Percentiles rank a stretch among this genome's conserved stretches.
Evolutionary conservation across 1,140 invertebrate species (phyloP).

Genomic region (Drosophila repletoides): DNA sequence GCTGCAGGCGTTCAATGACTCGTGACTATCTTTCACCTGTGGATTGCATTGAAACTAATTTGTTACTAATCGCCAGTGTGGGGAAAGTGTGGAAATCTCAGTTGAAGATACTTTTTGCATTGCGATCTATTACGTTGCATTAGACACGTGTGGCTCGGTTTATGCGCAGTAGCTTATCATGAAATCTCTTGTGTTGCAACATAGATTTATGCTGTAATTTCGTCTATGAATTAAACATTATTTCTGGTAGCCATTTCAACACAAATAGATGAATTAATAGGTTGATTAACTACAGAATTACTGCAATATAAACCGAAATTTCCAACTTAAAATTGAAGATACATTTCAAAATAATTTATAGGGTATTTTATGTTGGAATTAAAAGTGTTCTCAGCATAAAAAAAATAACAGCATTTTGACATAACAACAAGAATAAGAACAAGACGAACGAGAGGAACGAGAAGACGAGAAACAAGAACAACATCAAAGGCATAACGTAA

Average conservation of each 20-base stretch:
- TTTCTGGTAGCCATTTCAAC: no score
- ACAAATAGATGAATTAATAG: no score
- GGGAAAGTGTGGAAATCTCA: slow-evolving; percentile 28
- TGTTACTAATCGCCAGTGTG: slow-evolving; percentile 13
- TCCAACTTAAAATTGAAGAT: no score
- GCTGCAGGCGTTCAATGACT: not conserved
- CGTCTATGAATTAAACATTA: no score
- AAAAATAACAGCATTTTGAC: slow-evolving; percentile 29
- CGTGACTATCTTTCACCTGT: slow-evolving; percentile 33
- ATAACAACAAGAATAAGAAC: slow-evolving; percentile 37
- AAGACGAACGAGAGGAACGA: not conserved
- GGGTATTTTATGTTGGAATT: no score
- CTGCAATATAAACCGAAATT: no score
- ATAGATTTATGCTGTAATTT: no score
- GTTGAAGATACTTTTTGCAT: not conserved
- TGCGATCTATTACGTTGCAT: not conserved
- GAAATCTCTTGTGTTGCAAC: not conserved
- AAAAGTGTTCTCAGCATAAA: no score
- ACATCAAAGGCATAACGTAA: slow-evolving; percentile 63
- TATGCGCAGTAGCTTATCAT: not conserved
- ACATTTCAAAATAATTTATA: no score
- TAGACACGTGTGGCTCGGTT: not conserved
- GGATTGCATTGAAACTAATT: slow-evolving; percentile 24
- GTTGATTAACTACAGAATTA: no score
- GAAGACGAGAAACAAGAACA: slow-evolving; percentile 9